phyloP scores from a whole-genome alignment of 1,140 invertebrate species.

The Brachionus asplanchnoidis region DNA sequence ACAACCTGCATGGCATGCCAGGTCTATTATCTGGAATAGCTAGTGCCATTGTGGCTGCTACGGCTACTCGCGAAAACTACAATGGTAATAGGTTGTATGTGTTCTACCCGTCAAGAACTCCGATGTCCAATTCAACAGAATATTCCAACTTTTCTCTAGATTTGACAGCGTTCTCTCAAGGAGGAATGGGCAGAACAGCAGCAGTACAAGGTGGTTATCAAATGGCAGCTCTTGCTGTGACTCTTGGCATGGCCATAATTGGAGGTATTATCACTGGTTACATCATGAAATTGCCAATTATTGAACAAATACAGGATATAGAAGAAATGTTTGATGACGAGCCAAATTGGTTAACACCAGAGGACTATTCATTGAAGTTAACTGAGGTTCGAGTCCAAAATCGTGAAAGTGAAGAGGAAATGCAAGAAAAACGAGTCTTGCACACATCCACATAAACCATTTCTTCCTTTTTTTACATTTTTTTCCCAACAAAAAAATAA shows the following conservation, averaged over 20 bases:
- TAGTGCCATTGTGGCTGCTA: conserved; percentile 68
- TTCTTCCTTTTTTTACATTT: background rate
- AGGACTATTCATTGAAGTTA: conserved; percentile 34
- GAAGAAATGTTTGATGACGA: conserved; percentile 42
- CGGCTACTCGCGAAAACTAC: conserved; percentile 50
- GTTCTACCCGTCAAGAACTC: conserved; percentile 60
- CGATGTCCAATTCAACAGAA: conserved; percentile 50
- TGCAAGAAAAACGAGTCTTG: conserved; percentile 30
- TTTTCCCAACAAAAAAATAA: background rate
- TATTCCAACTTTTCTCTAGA: conserved; percentile 46
- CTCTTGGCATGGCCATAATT: conserved; percentile 66
- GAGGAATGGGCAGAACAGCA: conserved; percentile 64
- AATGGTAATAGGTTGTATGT: conserved; percentile 52
- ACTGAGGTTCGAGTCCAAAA: conserved; percentile 26
- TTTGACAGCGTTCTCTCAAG: conserved; percentile 46
- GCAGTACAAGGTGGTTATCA: conserved; percentile 72
- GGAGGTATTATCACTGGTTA: conserved; percentile 76
- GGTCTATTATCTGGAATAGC: conserved; percentile 76
- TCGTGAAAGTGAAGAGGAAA: conserved; percentile 9
- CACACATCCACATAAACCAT: background rate
- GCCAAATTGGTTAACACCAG: conserved; percentile 36
- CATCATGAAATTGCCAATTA: background rate
- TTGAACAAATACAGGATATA: conserved; percentile 22
- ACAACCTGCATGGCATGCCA: conserved; percentile 93
- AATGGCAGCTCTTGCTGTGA: conserved; percentile 67